phyloP scores from a whole-genome alignment of 2,113 vertebrate genomes.

The Pedetes capensis region DNA sequence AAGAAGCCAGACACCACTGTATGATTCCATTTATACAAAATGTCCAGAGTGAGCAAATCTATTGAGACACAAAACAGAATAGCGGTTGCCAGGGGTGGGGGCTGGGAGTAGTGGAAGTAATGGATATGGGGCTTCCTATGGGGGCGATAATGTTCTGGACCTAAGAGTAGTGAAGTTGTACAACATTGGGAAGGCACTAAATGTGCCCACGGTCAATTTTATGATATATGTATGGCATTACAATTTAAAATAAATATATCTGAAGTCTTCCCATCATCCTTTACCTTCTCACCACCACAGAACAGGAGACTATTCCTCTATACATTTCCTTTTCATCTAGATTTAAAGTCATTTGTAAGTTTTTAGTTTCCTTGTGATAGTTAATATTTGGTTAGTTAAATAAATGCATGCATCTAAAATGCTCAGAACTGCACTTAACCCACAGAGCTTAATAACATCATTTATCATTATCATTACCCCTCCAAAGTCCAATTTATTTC shows the following conservation, averaged over 20 bases:
- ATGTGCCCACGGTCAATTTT: not conserved
- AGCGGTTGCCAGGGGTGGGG: not conserved
- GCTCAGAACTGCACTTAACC: not conserved
- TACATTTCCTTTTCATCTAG: not conserved
- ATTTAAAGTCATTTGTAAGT: not conserved
- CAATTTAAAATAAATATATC: not conserved
- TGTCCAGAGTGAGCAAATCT: not conserved
- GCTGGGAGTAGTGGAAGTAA: not conserved
- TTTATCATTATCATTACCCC: not conserved
- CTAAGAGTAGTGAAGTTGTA: no score
- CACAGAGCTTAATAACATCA: not conserved
- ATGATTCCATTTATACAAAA: not conserved
- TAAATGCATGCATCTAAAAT: not conserved
- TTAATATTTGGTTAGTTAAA: not conserved
- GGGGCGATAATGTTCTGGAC: not conserved
- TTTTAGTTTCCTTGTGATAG: not conserved
- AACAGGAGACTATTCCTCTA: not conserved
- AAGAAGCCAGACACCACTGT: not conserved
- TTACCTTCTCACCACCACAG: not conserved
- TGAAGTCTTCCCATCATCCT: not conserved
- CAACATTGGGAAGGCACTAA: not conserved
- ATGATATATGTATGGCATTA: not conserved
- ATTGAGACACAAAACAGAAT: not conserved
- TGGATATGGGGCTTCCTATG: not conserved
- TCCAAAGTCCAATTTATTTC: not conserved